phyloP scores from a whole-genome alignment of 1,140 invertebrate species.

The Brachystomella parvula region DNA sequence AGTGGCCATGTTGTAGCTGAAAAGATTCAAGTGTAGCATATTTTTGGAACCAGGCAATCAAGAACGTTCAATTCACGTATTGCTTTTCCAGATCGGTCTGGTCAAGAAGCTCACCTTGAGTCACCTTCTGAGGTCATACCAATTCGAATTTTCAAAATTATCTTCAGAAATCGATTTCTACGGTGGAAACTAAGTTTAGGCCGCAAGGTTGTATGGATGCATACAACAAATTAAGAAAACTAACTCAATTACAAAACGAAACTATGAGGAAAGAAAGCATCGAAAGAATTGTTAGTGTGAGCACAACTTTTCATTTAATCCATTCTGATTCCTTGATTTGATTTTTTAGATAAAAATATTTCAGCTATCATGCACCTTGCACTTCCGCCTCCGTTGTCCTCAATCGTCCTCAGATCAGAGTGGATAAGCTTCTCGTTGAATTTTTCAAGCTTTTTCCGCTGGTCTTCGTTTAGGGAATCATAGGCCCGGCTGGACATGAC shows the following conservation, averaged over 20 bases:
- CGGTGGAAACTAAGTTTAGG: not conserved
- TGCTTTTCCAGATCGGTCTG: too few relatives aligned
- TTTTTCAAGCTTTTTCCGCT: constrained; percentile 25
- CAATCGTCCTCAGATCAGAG: constrained; percentile 30
- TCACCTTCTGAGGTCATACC: too few relatives aligned
- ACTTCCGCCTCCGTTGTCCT: constrained; percentile 37
- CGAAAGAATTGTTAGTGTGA: not conserved
- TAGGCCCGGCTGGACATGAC: constrained; percentile 36
- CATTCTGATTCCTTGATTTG: not conserved
- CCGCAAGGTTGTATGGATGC: not conserved
- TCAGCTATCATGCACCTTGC: constrained; percentile 39
- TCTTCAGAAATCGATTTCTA: not conserved
- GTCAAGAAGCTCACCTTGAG: too few relatives aligned
- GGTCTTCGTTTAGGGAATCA: constrained; percentile 23
- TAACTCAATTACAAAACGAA: too few relatives aligned
- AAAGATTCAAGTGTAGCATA: too few relatives aligned
- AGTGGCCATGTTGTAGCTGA: too few relatives aligned
- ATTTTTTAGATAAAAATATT: constrained; percentile 28
- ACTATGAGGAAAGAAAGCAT: not conserved
- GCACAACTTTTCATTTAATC: not conserved
- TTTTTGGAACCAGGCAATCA: too few relatives aligned
- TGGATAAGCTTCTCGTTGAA: constrained; percentile 26
- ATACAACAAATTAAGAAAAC: too few relatives aligned
- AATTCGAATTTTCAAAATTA: not conserved
- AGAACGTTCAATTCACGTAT: too few relatives aligned